Evolutionary conservation across 2,888 invertebrate species (phyloP), one percentile per base, ranked within the genome.

Genomic region (Morpho achilles): DNA sequence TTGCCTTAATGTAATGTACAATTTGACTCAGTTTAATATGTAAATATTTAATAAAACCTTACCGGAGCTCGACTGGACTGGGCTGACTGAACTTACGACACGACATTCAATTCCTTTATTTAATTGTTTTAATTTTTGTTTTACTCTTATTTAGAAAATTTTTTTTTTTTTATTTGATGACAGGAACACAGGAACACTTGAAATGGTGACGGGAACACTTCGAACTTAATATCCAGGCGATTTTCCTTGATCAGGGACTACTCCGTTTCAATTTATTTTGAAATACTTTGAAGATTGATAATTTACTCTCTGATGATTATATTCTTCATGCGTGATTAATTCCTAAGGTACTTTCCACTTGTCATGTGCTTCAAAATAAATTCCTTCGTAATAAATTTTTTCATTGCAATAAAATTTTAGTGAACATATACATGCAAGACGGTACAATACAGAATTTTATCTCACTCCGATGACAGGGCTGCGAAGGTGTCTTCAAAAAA

Each of bases 81-180:
- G 86, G 85, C 86, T 82, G 78, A 79, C 75, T 77, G 76, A 84
- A 84, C 85, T 79, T 75, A 80, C 79, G 82, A 81, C 77, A 77
- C 78, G 73, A 46, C 48, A 50, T 58, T 57, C 22, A n/a, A 49
- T 46, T 53, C 53, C 53, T 41, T 53, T 55, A 43, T 55, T 43
- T 55, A 8, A 32, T 45, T 41, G 22, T 41, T 53, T 53, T 53
- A 40, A 48, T 54, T 23, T 58, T 58, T 59, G 49, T 45, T 47
- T 56, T 46, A 47, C 41, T 32, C 44, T 44, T 55, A 56, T 56
- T 68, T 58, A 64, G 72, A 70, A 69, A 46, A 69, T 67, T 59
- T 63, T 53, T 55, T 42, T 46, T 42, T 47, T 55, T 6, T 44
- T 1, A 32, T 32, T 2, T 5, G 4, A 32, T 32, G 32, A 32